These are phyloP conservation scores for Gambusia holbrooki DNA, from an alignment of 2,113 vertebrate genomes.

Conservation along the genomic window DNA sequence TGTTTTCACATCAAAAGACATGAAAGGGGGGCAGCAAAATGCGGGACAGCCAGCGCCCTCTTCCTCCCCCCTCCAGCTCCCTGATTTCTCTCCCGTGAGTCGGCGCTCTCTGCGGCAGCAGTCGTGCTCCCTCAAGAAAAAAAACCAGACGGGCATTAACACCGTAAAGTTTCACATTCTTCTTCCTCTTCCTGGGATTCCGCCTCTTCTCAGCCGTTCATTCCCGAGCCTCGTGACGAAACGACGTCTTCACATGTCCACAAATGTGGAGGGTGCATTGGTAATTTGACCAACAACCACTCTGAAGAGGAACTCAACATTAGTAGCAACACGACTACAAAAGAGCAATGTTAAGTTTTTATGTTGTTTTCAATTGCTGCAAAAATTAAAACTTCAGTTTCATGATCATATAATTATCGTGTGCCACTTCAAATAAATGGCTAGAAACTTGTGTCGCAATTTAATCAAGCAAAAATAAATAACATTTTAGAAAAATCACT, in stretches of 20 bases:
- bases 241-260: conserved; percentile 68
- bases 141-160: conserved; percentile 69
- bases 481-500: background rate
- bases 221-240: conserved; percentile 68
- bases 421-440: background rate
- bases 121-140: conserved; percentile 68
- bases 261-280: conserved; percentile 60
- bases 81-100: conserved; percentile 58
- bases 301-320: conserved; percentile 19
- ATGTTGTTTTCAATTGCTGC: background rate
- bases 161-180: conserved; percentile 67
- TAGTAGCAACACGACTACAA: conserved; percentile 26
- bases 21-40: conserved; percentile 68
- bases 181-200: conserved; percentile 38
- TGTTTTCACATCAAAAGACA: conserved; percentile 76
- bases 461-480: background rate
- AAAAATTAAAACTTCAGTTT: conserved; percentile 9
- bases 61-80: background rate
- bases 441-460: background rate
- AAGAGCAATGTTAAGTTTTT: conserved; percentile 20
- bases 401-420: background rate
- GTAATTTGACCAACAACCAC: conserved; percentile 47
- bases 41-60: conserved; percentile 55
- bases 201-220: conserved; percentile 69
- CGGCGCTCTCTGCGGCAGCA: conserved; percentile 61